Evolutionary conservation across 2,888 invertebrate genomes (phyloP), one percentile per base, ranked within the genome.

Genomic region (Brachyptera putata): DNA sequence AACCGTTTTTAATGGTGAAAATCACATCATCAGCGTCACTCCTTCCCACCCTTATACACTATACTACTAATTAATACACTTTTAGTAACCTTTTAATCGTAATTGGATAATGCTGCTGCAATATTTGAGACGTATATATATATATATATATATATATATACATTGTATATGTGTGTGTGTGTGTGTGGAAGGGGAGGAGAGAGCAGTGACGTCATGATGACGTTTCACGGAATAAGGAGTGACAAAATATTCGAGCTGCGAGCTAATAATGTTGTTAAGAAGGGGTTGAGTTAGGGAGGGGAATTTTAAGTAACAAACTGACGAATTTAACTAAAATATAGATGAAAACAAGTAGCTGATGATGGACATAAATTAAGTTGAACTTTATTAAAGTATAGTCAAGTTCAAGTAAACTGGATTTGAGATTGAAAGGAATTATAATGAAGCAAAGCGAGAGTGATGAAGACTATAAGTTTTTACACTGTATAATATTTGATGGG

Each of bases 81-180:
- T 74, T 75, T 75, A 74, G 73, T 73, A 74, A 74, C 75, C 73
- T 75, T 75, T 75, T 75, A 75, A 75, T 75, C 74, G 75, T 76
- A 76, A 76, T 75, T 75, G 75, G 75, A 75, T 76, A 74, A 74
- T 61, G 64, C 63, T 61, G 58, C 56, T 53, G 48, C 50, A 49
- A 53, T 56, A 34, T 37, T 61, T 61, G 48, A 41, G 3, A 60
- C 30, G 41, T 41, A 57, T 56, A 57, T n/a, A n/a, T n/a, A n/a
- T n/a, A n/a, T n/a, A n/a, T n/a, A n/a, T n/a, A n/a, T n/a, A n/a
- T n/a, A n/a, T n/a, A n/a, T n/a, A n/a, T n/a, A n/a, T n/a, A n/a
- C n/a, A n/a, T n/a, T n/a, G n/a, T n/a, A n/a, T n/a, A n/a, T n/a
- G n/a, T n/a, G n/a, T n/a, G n/a, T n/a, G n/a, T n/a, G n/a, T n/a